Base-by-base conservation (phyloP, 2,113 vertebrate genomes). In the Herpetotheres cachinnans region DNA sequence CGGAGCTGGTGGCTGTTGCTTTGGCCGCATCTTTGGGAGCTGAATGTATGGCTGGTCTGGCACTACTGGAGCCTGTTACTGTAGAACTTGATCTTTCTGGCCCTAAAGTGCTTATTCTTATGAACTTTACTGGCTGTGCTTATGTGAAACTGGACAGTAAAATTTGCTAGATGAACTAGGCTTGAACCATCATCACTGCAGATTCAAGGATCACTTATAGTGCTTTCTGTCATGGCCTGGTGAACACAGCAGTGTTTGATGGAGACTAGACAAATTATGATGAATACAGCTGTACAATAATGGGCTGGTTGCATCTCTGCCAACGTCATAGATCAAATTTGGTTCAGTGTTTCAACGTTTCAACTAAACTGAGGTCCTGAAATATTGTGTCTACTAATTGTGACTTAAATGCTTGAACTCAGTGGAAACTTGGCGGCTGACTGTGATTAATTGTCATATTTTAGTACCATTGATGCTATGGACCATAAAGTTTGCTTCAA, bases 301-400 rank as follows among this genome's bases (percentile, higher is more conserved):
- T 34, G 89, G 63, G n/a, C 42, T 58, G 72, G 4, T 32, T 86
- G 90, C 63, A 34, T 66, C 86, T 83, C 82, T 96, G 95, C 96
- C 93, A 85, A 6, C 80, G 79, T 46, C 67, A 58, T 90, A 86
- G 87, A 92, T 94, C 88, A 96, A 90, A 78, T 82, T 47, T 54
- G 27, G 55, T 83, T 80, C 85, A 61, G 85, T 0, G 0, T 93
- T 94, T 85, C 82, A 12, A 16, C 81, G 55, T 92, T 93, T 73
- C 6, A 4, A 86, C 90, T 92, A 78, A 95, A 90, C 38, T 46
- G 66, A 83, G 83, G 54, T 65, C 32, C 83, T 94, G 95, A 93
- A 96, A 81, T 84, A 91, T 34, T 86, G 67, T 36, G 59, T 78
- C 79, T 94, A 83, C 86, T 96, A 96, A 96, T 96, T 95, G 92